Base-by-base conservation (phyloP, 2,797 vertebrate species). In the Nannoperca obscura region DNA sequence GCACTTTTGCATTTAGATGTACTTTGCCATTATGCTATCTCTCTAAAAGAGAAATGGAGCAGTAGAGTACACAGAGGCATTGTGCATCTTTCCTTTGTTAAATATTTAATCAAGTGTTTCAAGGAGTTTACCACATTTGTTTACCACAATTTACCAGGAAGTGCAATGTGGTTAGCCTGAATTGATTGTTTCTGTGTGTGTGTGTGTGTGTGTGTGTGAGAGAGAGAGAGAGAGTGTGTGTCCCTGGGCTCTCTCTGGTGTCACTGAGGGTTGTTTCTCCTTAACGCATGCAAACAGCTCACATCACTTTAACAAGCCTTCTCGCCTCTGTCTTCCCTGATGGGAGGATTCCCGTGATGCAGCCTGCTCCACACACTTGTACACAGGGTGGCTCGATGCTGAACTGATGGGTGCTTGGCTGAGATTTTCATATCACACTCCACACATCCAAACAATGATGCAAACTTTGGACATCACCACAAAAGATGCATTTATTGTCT, bases 31-130 rank as follows among this genome's bases (percentile, higher is more conserved):
- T 74, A 83, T 73, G 75, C 81, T 55, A n/a, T 73, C 78, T 70
- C 67, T 71, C 52, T 82, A 69, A 80, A 74, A 86, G 80, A 80
- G 77, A 91, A 89, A 68, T 74, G 71, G 86, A 88, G 79, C 84
- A 88, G 81, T 47, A 4, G 54, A 81, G 74, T 65, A 71, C 69
- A 82, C 86, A 67, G 71, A 84, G 72, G 71, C 82, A 61, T 64
- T 75, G 75, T 80, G 70, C 86, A 71, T 84, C 55, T 74, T 85
- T 59, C 79, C 84, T 87, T 89, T 89, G 92, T 89, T 93, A 76
- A 92, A 94, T 94, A 92, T 93, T 93, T 93, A 84, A 93, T 90
- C 76, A 73, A 83, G 89, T 78, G 65, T 89, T 90, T 88, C 88
- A 93, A 84, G 80, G 80, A 89, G 88, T 92, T 91, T 87, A 86